Conservation (phyloP, 2,113 vertebrate genomes). For the Onychostruthus taczanowskii region DNA sequence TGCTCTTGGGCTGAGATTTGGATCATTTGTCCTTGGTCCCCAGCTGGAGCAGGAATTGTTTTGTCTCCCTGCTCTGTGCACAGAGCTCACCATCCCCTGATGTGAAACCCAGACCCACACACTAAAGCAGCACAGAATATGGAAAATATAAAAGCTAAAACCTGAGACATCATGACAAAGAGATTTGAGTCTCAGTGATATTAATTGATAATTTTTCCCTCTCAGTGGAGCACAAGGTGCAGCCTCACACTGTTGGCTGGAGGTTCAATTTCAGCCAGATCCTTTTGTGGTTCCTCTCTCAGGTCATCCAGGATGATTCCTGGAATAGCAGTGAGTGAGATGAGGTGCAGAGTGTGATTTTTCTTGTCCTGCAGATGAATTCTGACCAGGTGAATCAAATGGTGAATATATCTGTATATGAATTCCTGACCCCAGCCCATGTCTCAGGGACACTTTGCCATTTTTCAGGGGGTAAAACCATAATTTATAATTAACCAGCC, state of each 20-base stretch:
- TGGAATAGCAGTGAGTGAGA: not conserved
- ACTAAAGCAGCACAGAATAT: too few relatives aligned
- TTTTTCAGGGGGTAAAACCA: not conserved
- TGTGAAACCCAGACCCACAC: too few relatives aligned
- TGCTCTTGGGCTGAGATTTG: too few relatives aligned
- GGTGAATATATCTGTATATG: not conserved
- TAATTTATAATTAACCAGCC: not conserved
- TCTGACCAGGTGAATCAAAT: not conserved
- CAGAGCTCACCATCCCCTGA: too few relatives aligned
- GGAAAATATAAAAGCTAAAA: too few relatives aligned
- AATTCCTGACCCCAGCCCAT: not conserved
- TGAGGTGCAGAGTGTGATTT: not conserved
- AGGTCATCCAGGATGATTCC: not conserved
- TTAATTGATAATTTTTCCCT: not conserved
- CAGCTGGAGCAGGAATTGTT: too few relatives aligned
- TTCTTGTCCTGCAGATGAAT: not conserved
- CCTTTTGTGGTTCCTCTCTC: not conserved
- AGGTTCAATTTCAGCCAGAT: not conserved
- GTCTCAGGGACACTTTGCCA: not conserved
- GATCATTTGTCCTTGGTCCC: too few relatives aligned
- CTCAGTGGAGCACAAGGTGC: accelerated
- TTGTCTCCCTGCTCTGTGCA: too few relatives aligned
- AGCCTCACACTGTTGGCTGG: accelerated
- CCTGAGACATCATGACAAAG: too few relatives aligned
- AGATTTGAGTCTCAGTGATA: not conserved